Conservation (phyloP, 2,113 vertebrate genomes). For the Lepidiolamprologus cunningtoni region DNA sequence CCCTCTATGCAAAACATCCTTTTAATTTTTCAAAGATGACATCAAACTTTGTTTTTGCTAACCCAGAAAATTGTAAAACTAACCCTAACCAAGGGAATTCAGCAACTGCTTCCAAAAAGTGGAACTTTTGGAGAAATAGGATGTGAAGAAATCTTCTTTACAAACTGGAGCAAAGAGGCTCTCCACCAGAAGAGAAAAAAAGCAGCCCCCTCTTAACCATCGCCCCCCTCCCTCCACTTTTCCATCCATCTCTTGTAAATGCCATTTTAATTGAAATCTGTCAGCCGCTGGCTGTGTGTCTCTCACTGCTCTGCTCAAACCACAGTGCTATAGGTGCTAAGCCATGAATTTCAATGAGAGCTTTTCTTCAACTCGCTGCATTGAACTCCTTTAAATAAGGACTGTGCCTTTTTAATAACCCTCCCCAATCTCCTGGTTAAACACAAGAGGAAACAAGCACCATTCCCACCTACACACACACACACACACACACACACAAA, state of each 20-base stretch:
- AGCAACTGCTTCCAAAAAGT: neutral
- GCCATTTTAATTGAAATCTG: slow-evolving; percentile 80
- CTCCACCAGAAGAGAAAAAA: neutral
- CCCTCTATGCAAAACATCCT: neutral
- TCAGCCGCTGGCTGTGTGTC: slow-evolving; percentile 49
- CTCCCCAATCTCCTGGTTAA: slow-evolving; percentile 66
- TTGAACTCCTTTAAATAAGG: slow-evolving; percentile 70
- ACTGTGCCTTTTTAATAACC: slow-evolving; percentile 58
- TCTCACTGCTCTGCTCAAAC: slow-evolving; percentile 43
- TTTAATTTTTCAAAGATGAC: neutral
- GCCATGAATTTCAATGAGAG: slow-evolving; percentile 82
- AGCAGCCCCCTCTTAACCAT: neutral
- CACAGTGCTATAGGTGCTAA: slow-evolving; percentile 72
- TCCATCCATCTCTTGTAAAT: slow-evolving; percentile 63
- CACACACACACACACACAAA: neutral
- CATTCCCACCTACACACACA: neutral
- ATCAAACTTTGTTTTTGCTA: neutral
- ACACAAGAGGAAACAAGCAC: slow-evolving; percentile 25
- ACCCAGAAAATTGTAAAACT: neutral
- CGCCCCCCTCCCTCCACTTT: neutral
- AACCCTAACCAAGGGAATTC: neutral
- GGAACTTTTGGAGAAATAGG: neutral
- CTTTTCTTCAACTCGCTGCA: slow-evolving; percentile 70
- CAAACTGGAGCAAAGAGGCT: neutral
- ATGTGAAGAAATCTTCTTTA: neutral